These are phyloP conservation scores for Actenoides hombroni DNA, from an alignment of 2,113 vertebrate species.

Conservation along the genomic window DNA sequence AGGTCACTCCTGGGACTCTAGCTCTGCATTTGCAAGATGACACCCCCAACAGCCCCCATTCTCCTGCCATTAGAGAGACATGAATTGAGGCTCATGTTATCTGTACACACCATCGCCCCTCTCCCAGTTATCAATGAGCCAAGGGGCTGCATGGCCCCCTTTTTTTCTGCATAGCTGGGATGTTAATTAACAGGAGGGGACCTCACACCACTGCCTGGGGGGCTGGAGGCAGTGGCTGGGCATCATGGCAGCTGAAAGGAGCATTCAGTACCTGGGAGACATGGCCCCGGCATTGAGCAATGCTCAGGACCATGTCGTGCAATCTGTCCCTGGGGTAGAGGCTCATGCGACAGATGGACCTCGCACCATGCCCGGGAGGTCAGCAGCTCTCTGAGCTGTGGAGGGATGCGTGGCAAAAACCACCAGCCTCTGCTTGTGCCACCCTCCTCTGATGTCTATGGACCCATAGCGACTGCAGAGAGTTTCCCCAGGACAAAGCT, in stretches of 20 bases:
- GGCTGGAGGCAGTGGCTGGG: not conserved
- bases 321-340: not conserved
- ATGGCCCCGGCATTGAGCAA: not conserved
- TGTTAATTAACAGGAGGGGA: not conserved
- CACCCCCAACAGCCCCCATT: not conserved
- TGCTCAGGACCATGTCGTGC: not conserved
- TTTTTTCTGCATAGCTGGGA: not conserved
- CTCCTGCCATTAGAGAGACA: not conserved
- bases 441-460: not conserved
- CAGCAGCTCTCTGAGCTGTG: not conserved
- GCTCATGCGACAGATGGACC: constrained; percentile 11
- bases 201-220: not conserved
- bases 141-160: not conserved
- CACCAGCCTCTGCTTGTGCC: not conserved
- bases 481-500: not conserved
- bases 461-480: fast-evolving
- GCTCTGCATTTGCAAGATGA: not conserved
- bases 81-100: fast-evolving
- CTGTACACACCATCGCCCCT: not conserved
- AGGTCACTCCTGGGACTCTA: not conserved
- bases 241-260: fast-evolving
- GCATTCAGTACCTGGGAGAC: not conserved
- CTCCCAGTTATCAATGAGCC: fast-evolving
- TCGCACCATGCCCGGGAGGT: not conserved
- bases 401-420: not conserved